These are phyloP conservation scores for Drosophila burlai DNA, from an alignment of 1,140 invertebrate species.

Conservation along the genomic window DNA sequence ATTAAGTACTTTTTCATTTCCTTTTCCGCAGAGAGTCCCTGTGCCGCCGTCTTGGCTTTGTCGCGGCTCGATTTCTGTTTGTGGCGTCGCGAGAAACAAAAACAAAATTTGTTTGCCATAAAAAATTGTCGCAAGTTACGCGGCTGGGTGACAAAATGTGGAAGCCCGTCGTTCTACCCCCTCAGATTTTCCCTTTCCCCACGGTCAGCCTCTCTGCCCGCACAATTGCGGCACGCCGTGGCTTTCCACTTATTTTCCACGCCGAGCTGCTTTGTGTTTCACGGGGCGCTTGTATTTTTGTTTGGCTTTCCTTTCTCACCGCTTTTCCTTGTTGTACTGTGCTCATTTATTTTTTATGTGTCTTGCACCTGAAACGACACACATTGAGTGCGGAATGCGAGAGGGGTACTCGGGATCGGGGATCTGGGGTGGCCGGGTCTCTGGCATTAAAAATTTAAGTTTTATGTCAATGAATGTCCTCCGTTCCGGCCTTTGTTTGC, in stretches of 20 bases:
- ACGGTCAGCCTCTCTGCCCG: constrained; percentile 1
- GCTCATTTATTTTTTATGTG: constrained; percentile 77
- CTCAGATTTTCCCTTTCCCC: constrained; percentile 2
- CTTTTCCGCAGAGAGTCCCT: constrained; percentile 36
- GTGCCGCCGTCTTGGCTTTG: not conserved
- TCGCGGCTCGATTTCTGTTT: constrained; percentile 36
- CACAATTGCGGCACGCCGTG: constrained; percentile 45
- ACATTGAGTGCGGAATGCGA: constrained; percentile 26
- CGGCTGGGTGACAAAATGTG: constrained; percentile 63
- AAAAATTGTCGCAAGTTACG: constrained; percentile 56
- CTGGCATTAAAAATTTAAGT: constrained; percentile 77
- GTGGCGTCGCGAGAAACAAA: constrained; percentile 38
- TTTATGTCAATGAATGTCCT: constrained; percentile 72
- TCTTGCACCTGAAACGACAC: constrained; percentile 69
- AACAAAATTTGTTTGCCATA: constrained; percentile 58
- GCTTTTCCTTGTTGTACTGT: constrained; percentile 32
- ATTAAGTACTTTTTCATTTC: constrained; percentile 65
- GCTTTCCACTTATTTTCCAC: constrained; percentile 59
- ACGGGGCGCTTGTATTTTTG: constrained; percentile 29
- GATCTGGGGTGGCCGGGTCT: constrained; percentile 1
- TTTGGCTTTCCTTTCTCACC: constrained; percentile 26
- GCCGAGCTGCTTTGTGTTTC: constrained; percentile 38
- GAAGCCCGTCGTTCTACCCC: constrained; percentile 4
- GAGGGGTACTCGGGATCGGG: constrained; percentile 5
- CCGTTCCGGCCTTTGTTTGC: constrained; percentile 37